Evolutionary conservation across 2,797 vertebrate genomes (phyloP), one percentile per base, ranked within the genome.

Genomic region (Alectoris magna): DNA sequence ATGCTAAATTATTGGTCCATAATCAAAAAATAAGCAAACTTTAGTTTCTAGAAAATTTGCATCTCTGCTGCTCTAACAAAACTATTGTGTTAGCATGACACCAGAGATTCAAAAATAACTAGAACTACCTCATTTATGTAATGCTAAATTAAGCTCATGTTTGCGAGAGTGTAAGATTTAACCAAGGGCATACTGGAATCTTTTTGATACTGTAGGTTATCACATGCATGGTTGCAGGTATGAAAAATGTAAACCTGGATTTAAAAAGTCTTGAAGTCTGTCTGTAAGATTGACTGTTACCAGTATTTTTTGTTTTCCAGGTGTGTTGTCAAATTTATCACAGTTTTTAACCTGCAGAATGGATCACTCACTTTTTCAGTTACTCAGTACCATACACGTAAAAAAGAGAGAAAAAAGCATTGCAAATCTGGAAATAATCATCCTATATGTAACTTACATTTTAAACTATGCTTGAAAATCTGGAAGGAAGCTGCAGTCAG

Each of bases 301-400:
- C 96, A 92, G 31, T 17, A 39, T 94, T 89, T 34, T 91, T 55
- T 97, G 64, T 77, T 94, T 89, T 96, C 58, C 83, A 81, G 87
- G 49, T 90, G 87, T 66, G 83, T 67, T 93, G 73, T 85, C 44
- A 44, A 84, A 77, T 94, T 95, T 84, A 94, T 75, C 89, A 72
- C 84, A 59, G 18, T 89, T 53, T 76, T 93, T 81, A 91, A 91
- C 85, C n/a, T 91, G 62, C 63, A 73, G 84, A 94, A 93, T 38
- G 70, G 58, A n/a, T 84, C 53, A 89, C 96, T 93, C 87, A 80
- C 72, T 92, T 82, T 17, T 76, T 68, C 87, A 77, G 41, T 82
- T 95, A 85, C 72, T 84, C 90, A 27, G 62, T 88, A 51, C 53
- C 85, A 87, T 90, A 76, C 18, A 9, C 41, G 21, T 86, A 81